Percentiles rank a stretch among this genome's conserved stretches.
Evolutionary conservation across 1,140 invertebrate genomes (phyloP).

Genomic region (Micrasema longulum): DNA sequence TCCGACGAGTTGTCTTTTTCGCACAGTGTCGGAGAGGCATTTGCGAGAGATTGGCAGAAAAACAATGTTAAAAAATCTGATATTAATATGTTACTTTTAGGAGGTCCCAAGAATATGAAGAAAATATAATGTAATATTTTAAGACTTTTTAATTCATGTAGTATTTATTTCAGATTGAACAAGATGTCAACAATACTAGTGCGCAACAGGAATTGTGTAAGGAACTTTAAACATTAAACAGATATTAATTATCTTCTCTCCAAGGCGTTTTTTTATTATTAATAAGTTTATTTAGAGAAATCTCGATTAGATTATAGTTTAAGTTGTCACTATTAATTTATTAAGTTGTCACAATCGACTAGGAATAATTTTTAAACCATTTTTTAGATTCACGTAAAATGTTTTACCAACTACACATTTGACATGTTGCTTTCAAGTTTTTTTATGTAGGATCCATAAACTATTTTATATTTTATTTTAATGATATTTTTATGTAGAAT

Average conservation of each 20-base stretch:
- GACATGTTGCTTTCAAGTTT: not conserved
- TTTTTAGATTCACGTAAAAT: not conserved
- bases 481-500: no score
- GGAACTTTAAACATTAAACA: not conserved
- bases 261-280: not conserved
- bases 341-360: conserved; percentile 1
- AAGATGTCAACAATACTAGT: not conserved
- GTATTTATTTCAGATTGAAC: not conserved
- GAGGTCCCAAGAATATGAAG: no score
- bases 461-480: not conserved
- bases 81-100: no score
- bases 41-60: no score
- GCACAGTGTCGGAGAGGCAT: no score
- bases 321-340: not conserved
- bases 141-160: no score
- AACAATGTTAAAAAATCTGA: no score
- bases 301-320: conserved; percentile 14
- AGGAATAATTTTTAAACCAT: not conserved
- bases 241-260: not conserved
- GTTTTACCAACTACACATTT: not conserved
- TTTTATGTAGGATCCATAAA: not conserved
- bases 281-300: conserved; percentile 23
- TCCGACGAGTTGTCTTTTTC: no score
- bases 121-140: no score
- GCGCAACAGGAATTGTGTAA: conserved; percentile 7